These are phyloP conservation scores for Siniperca undulata DNA, from an alignment of 2,797 vertebrate genomes.

Conservation along the genomic window DNA sequence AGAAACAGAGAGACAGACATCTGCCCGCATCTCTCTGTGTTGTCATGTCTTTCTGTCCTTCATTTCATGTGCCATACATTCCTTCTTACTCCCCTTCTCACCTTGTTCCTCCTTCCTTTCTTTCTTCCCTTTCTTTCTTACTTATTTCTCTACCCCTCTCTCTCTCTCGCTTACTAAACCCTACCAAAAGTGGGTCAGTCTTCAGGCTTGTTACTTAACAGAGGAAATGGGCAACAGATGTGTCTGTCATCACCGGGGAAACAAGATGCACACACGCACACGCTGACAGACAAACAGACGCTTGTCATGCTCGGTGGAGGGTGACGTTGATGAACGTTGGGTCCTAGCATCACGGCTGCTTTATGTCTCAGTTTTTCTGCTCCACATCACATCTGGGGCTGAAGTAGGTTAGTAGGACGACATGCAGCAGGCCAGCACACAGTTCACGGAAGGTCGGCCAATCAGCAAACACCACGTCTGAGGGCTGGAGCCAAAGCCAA, in stretches of 20 bases:
- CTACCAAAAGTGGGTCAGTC: conserved; percentile 58
- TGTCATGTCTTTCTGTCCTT: background rate
- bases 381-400: conserved; percentile 35
- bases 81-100: background rate
- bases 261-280: conserved; percentile 24
- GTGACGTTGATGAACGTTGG: conserved; percentile 9
- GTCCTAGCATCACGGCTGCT: conserved; percentile 29
- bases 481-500: background rate
- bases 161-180: conserved; percentile 15
- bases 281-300: conserved; percentile 34
- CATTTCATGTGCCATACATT: background rate
- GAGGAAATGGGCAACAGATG: conserved; percentile 64
- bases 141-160: background rate
- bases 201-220: conserved; percentile 54
- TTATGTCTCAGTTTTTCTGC: conserved; percentile 25
- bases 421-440: background rate
- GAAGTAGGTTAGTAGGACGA: conserved; percentile 63
- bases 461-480: conserved; percentile 9
- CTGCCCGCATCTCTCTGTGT: background rate
- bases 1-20: background rate
- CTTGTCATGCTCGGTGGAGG: conserved; percentile 17
- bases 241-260: conserved; percentile 46
- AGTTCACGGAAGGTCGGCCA: background rate
- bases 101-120: background rate
- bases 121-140: background rate